Evolutionary conservation across 2,888 invertebrate species (phyloP), one percentile per base, ranked within the genome.

Genomic region (Hoplodrina ambigua): DNA sequence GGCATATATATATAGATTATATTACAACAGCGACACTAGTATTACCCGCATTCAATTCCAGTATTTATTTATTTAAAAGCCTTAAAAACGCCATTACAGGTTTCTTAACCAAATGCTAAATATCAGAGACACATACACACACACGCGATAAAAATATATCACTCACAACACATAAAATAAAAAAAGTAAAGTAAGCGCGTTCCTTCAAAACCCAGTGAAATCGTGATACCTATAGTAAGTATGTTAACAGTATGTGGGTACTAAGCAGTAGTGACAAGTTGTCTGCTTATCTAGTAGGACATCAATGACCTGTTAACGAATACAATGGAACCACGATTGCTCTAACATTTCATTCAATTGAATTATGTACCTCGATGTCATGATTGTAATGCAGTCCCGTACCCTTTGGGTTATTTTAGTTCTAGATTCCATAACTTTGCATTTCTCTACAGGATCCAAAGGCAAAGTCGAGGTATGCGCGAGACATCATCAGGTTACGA

Each of bases 401-500:
- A 46, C 46, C 15, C 46, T 15, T 13, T 17, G 46, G 5, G 46
- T 46, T 6, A 15, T 13, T 46, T 17, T 10, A 4, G 1, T 37
- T 37, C 25, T 25, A 25, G 8, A 37, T 5, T 37, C 8, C 10
- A 30, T 17, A 15, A 41, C 0, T 17, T 37, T 20, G 13, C 17
- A 54, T 33, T 63, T 46, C 55, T 46, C 15, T 49, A 6, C 56
- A 97, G 97, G 86, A 96, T 96, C 75, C 96, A 96, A 68, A 95
- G 97, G 82, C 94, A 96, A 83, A 96, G 94, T 83, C 95, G 97
- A 73, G 97, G 97, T 6, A 96, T 97, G 72, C 96, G 98, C 60
- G 98, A 98, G 88, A 98, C 98, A 0, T 98, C 98, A n/a, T 98
- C 98, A 78, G 98, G 99, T 15, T 98, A 99, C 92, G 98, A 99